These are phyloP conservation scores for Esox niger DNA, from an alignment of 2,113 vertebrate genomes.

Conservation along the genomic window DNA sequence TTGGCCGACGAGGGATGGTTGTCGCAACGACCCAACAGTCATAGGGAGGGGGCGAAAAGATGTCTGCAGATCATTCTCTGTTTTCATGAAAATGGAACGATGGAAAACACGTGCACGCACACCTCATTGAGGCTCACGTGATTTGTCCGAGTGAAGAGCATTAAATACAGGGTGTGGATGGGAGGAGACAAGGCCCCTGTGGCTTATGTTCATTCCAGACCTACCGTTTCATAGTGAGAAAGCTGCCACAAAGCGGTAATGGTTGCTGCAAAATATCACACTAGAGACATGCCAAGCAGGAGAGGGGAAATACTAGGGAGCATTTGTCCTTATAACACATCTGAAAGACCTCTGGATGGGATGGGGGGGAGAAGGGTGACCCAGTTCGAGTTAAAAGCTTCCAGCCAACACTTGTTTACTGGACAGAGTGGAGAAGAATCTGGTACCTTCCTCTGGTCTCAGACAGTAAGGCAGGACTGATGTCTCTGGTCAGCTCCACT, in stretches of 20 bases:
- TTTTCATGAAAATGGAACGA: slow-evolving; percentile 31
- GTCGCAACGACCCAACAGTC: slow-evolving; percentile 19
- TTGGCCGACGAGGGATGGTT: slow-evolving; percentile 24
- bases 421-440: not conserved
- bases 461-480: slow-evolving; percentile 19
- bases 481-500: slow-evolving; percentile 47
- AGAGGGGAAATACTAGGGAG: not conserved
- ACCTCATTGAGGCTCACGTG: slow-evolving; percentile 51
- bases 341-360: slow-evolving; percentile 17
- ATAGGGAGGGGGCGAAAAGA: slow-evolving; percentile 17
- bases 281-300: slow-evolving; percentile 25
- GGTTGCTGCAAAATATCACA: slow-evolving; percentile 44
- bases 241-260: slow-evolving; percentile 29
- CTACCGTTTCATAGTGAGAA: slow-evolving; percentile 15
- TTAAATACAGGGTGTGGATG: slow-evolving; percentile 33
- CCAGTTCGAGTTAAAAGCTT: slow-evolving; percentile 49
- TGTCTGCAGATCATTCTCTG: slow-evolving; percentile 32
- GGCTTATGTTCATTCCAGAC: slow-evolving; percentile 28
- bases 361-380: slow-evolving; percentile 30
- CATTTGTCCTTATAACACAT: slow-evolving; percentile 24
- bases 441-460: not conserved
- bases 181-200: slow-evolving; percentile 28
- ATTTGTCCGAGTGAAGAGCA: slow-evolving; percentile 43
- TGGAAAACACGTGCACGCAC: slow-evolving; percentile 28
- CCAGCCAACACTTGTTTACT: slow-evolving; percentile 22